phyloP scores from a whole-genome alignment of 2,888 invertebrate species.

The Elgonia sp. region DNA sequence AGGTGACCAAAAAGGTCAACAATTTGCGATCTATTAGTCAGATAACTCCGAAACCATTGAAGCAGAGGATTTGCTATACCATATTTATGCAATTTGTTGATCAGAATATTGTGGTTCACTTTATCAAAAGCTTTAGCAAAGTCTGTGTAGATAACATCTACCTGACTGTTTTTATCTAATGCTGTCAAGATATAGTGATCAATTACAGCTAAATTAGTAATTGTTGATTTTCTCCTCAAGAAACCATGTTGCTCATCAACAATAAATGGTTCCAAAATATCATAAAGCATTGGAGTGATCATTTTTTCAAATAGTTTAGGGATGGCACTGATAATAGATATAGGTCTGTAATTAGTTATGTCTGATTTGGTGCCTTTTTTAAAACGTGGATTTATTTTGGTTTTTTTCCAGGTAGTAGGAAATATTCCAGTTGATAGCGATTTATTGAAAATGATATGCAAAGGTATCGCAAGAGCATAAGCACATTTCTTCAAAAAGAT shows the following conservation, averaged over 20 bases:
- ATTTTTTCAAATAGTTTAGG: conserved; percentile 69
- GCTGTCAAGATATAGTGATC: conserved; percentile 60
- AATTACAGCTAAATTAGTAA: conserved; percentile 20
- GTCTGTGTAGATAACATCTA: conserved; percentile 75
- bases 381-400: conserved; percentile 54
- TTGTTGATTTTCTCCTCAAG: conserved; percentile 14
- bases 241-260: conserved; percentile 59
- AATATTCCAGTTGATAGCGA: conserved; percentile 53
- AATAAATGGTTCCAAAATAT: not conserved
- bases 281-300: not conserved
- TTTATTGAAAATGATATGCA: conserved; percentile 46
- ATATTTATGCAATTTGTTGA: conserved; percentile 61
- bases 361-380: conserved; percentile 53
- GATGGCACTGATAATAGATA: conserved; percentile 50
- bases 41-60: conserved; percentile 66
- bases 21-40: conserved; percentile 31
- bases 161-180: conserved; percentile 63
- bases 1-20: conserved; percentile 20
- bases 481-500: conserved; percentile 34
- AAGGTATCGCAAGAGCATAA: conserved; percentile 44
- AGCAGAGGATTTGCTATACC: conserved; percentile 57
- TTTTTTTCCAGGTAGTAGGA: conserved; percentile 60
- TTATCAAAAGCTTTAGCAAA: conserved; percentile 79
- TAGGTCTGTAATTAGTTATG: conserved; percentile 63
- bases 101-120: conserved; percentile 71